Evolutionary conservation across 1,140 invertebrate genomes (phyloP).

Genomic region (Hetaerina americana): DNA sequence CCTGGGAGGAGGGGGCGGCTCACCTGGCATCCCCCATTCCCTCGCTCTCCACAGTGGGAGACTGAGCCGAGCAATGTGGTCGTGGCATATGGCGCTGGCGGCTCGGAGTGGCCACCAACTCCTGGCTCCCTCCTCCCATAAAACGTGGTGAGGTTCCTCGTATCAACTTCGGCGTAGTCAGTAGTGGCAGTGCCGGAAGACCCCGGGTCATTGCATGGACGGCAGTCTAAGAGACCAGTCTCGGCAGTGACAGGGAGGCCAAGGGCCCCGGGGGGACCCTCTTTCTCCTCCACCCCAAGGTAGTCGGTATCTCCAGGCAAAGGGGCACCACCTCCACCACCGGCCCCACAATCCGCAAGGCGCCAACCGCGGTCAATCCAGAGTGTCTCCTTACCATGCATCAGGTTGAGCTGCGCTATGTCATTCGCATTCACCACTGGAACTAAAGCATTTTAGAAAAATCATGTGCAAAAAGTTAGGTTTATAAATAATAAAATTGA

Average conservation of each 20-base stretch:
- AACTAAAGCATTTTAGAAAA: slow-evolving; percentile 28
- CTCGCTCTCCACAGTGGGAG: background rate
- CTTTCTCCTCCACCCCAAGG: slow-evolving; percentile 2
- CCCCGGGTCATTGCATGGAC: background rate
- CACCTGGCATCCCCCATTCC: background rate
- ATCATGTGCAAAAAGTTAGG: background rate
- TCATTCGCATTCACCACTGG: slow-evolving; percentile 48
- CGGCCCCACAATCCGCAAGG: slow-evolving; percentile 49
- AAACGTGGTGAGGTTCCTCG: slow-evolving; percentile 32
- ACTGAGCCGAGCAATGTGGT: slow-evolving; percentile 47
- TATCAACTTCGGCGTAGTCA: slow-evolving; percentile 67
- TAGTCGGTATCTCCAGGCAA: slow-evolving; percentile 19
- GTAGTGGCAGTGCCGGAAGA: slow-evolving; percentile 29
- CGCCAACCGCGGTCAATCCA: slow-evolving; percentile 65
- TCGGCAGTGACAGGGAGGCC: slow-evolving; percentile 12
- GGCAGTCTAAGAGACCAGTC: background rate
- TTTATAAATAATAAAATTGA: background rate
- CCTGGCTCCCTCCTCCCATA: background rate
- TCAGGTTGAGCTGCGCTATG: slow-evolving; percentile 39
- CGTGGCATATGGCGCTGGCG: slow-evolving; percentile 70
- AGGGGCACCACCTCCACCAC: slow-evolving; percentile 29
- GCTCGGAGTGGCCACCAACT: slow-evolving; percentile 17
- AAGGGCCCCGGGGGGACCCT: background rate
- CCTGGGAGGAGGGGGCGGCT: too few relatives aligned
- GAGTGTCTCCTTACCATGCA: slow-evolving; percentile 48